Base-by-base conservation (phyloP, 2,888 invertebrate genomes). In the Drosophila quasianomalipes region DNA sequence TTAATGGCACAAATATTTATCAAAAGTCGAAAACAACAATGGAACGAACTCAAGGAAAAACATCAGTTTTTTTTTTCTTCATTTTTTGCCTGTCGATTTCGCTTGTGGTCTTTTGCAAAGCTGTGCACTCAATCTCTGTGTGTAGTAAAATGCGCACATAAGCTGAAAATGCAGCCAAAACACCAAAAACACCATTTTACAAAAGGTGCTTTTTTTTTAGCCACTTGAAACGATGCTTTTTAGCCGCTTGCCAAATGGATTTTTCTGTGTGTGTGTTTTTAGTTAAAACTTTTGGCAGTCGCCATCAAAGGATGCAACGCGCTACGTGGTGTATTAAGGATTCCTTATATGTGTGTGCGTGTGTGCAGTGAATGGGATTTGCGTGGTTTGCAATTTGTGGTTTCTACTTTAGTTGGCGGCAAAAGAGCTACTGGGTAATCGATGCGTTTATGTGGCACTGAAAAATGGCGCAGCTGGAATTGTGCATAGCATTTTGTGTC, bases 361-460 rank as follows among this genome's bases (percentile, higher is more conserved):
- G 62, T 60, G 57, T 75, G 69, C 76, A 73, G 65, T 72, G 66
- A 81, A 83, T 79, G 79, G 68, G 57, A 57, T 78, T 81, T 75
- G 52, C 63, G 53, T 71, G 73, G 76, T 19, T 74, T 75, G 83
- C 79, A 71, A 70, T 83, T 86, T 84, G 82, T 68, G 77, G 84
- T 64, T 64, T 74, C 57, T 49, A 37, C 44, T 63, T 61, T 28
- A n/a, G 52, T 41, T 55, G 35, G 35, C 19, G 44, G 35, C 53
- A 57, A 16, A 9, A 28, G 14, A n/a, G 16, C 33, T 52, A 37
- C n/a, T 49, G 60, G 63, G 69, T 71, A 83, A 83, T 79, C 73
- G 76, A 83, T 83, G 79, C 67, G 41, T 62, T 71, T 78, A 62
- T 54, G 75, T 61, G 75, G 49, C 33, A 64, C 75, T 61, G 31